These are phyloP conservation scores for Tapirus indicus DNA, from an alignment of 2,797 vertebrate species.

Conservation along the genomic window DNA sequence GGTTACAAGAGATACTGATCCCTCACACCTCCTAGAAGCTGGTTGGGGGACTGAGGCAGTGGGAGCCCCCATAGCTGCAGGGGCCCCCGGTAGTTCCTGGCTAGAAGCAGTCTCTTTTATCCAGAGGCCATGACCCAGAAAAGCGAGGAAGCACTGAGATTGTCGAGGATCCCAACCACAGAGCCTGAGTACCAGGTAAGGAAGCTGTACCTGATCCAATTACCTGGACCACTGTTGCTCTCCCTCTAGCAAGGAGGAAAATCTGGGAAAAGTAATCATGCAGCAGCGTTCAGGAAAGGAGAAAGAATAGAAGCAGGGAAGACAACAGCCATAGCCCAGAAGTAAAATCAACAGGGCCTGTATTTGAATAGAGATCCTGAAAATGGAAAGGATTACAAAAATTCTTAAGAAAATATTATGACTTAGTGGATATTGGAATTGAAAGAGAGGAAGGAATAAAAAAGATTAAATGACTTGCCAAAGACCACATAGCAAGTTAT, in stretches of 20 bases:
- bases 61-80: fast-evolving
- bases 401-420: not conserved
- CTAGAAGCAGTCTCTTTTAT: not conserved
- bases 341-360: not conserved
- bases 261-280: not conserved
- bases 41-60: not conserved
- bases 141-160: not conserved
- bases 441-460: not conserved
- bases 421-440: not conserved
- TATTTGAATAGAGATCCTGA: not conserved
- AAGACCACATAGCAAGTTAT: not conserved
- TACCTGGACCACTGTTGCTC: not conserved
- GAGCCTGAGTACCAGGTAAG: not conserved
- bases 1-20: not conserved
- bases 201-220: not conserved
- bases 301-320: no score
- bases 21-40: not conserved
- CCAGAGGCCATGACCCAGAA: not conserved
- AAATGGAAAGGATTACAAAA: not conserved
- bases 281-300: not conserved
- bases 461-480: constrained; percentile 42
- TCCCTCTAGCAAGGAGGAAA: not conserved
- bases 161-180: not conserved
- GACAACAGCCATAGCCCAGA: not conserved
- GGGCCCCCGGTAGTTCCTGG: not conserved